Base-by-base conservation (phyloP, 2,888 invertebrate genomes). In the Malthinus seriepunctatus region DNA sequence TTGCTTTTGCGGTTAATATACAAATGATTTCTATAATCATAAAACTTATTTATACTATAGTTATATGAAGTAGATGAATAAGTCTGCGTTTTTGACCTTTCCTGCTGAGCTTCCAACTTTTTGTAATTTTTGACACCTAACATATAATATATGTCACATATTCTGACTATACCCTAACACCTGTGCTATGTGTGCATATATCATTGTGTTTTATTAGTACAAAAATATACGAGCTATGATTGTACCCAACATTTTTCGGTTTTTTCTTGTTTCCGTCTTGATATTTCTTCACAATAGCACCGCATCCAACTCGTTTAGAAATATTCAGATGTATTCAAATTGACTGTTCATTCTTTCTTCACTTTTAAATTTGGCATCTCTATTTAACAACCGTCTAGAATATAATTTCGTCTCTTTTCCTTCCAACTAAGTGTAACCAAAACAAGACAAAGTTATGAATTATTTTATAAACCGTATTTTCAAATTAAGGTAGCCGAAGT, bases 401-500 rank as follows among this genome's bases (percentile, higher is more conserved):
- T 10, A 14, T 10, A 3, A 32, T 7, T 9, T 8, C 14, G 35
- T 11, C 32, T 32, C n/a, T 44, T 11, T 62, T 53, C 54, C 39
- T 63, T 32, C 32, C 35, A 34, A 51, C 34, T 39, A 51, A 46
- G 52, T 55, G 12, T 39, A 32, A 49, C 48, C 46, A 56, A 57
- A 62, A 62, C 47, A 53, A 56, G 47, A 62, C 65, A 62, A 64
- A 66, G 62, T 70, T 69, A 67, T 70, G 66, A 70, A 70, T 69
- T 69, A 71, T 70, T 64, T 65, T 69, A 71, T 72, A 73, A 70
- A 74, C 72, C 75, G 75, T 74, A 75, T 77, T 76, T 77, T 77
- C 76, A 77, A 77, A 77, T 77, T 78, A 76, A 75, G 74, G 71
- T 69, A 70, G 75, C 75, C 73, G 73, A 73, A 74, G 72, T 73